Base-by-base conservation (phyloP, 2,113 vertebrate genomes). In the Hemibagrus wyckioides region DNA sequence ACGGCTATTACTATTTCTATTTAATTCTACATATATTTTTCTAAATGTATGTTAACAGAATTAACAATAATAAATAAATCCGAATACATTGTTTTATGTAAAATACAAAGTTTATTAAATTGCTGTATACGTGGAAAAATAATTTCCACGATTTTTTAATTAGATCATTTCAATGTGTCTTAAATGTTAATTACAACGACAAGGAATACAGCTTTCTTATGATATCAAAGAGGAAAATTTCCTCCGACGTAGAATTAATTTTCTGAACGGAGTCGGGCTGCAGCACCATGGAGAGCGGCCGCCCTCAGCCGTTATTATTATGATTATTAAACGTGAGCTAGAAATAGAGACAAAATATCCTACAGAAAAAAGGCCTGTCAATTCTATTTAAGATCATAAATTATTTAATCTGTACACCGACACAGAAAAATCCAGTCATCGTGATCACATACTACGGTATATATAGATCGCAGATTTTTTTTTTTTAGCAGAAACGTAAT, bases 231-330 rank as follows among this genome's bases (percentile, higher is more conserved):
- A 54, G 17, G 30, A 36, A 41, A 36, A 25, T 57, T 56, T 39
- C 21, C 33, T 80, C 52, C 79, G n/a, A 80, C 5, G 1, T 39
- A 1, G 54, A 28, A 81, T 59, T 57, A 21, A 39, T 59, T 80
- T 80, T 41, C 79, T 15, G 19, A 63, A 15, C 14, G 39, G 67
- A 76, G 82, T 73, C 63, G 25, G 52, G 61, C 86, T 93, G 85
- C 94, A 94, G 93, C 91, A 95, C 93, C 94, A 92, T 93, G 93
- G 94, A 95, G 91, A 95, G 94, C 91, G 89, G 82, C 91, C 67
- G 77, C 30, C 50, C n/a, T 52, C 56, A 52, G 67, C 6, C 13
- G 56, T 75, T 83, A 73, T 85, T 84, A 85, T 67, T 57, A 67
- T 81, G 44, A 83, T 83, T 85, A 85, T 85, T 73, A 85, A 85